These are phyloP conservation scores for Lathamus discolor DNA, from an alignment of 2,113 vertebrate species.

Conservation along the genomic window DNA sequence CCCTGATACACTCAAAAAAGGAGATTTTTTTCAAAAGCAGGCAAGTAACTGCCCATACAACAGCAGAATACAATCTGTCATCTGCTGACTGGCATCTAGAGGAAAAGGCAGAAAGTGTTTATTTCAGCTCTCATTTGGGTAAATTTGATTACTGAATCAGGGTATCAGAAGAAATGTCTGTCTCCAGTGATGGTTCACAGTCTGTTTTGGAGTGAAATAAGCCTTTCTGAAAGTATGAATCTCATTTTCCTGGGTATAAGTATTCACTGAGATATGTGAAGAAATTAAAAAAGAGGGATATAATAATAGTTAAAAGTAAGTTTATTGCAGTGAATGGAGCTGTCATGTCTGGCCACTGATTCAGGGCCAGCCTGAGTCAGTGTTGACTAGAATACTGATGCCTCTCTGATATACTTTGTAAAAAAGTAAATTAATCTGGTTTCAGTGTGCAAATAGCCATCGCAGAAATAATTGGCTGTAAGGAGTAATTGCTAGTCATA, in stretches of 20 bases:
- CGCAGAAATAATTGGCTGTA: neutral
- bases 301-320: neutral
- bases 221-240: neutral
- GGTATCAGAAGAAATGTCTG: neutral
- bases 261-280: neutral
- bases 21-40: neutral
- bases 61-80: neutral
- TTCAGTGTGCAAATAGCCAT: neutral
- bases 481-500: neutral
- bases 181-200: neutral
- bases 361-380: neutral
- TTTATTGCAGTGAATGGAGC: neutral
- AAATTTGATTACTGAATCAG: conserved; percentile 9
- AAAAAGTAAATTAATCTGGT: neutral
- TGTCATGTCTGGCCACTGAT: neutral
- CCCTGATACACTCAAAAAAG: neutral
- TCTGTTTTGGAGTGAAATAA: neutral
- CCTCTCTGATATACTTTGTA: neutral
- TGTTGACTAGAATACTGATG: neutral
- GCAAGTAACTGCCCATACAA: neutral
- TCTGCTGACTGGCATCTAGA: neutral
- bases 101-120: neutral
- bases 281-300: neutral
- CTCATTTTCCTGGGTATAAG: neutral
- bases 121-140: neutral